Evolutionary conservation across 1,140 invertebrate genomes (phyloP), one percentile per base, ranked within the genome.

Genomic region (Euura saliciscinereae): DNA sequence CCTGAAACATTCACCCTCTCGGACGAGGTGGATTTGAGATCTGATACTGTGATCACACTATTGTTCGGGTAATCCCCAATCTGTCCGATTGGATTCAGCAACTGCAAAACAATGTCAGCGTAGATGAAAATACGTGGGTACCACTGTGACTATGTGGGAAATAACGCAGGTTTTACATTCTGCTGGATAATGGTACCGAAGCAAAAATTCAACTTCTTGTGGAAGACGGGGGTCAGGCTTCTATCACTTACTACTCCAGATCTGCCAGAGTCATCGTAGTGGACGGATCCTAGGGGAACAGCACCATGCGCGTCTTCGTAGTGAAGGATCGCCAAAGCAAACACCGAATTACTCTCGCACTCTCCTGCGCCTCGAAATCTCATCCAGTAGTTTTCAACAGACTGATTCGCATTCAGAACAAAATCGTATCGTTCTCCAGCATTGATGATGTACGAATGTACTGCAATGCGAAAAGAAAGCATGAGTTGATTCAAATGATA

Each of bases 391-490:
- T 88, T 90, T 0, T 82, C 85, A 5, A 83, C 82, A 0, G 78
- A 66, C 73, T 90, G 83, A 73, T 89, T 83, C 2, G 91, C 87
- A 5, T 83, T 79, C 0, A 93, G 76, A 3, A 91, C 87, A 44
- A 92, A 89, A 77, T 92, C 91, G 83, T 89, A 90, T 67, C 91
- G 82, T 79, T 93, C 92, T 1, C 91, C 90, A 87, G 81, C 71
- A 83, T 87, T 77, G n/a, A 76, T 76, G 28, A 79, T 70, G 3
- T 82, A 74, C 8, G 81, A 79, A 69, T 83, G 77, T 65, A 82
- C 75, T 44, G 65, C 43, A 44, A 76, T 44, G 28, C 28, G 28
- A 28, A 28, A 28, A 1, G 28, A 28, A 28, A 28, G 28, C 28
- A 28, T 28, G 28, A 28, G 28, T 28, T 28, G 28, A 28, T 28